Percentiles rank a stretch among this genome's conserved stretches.
These are phyloP conservation scores for Horisme vitalbata DNA, from an alignment of 2,888 invertebrate genomes.

Conservation along the genomic window DNA sequence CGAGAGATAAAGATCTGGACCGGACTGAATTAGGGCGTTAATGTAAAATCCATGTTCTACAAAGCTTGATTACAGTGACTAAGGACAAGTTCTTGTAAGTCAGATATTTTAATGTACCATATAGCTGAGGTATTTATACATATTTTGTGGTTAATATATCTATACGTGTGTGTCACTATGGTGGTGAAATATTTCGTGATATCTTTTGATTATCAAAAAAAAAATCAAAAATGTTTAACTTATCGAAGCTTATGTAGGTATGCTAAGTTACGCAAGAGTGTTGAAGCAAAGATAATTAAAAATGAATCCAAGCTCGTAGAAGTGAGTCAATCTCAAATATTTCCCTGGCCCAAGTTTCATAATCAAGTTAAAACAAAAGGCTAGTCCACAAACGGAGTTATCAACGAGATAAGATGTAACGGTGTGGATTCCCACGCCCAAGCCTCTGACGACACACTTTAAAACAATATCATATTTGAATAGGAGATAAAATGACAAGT, in stretches of 20 bases:
- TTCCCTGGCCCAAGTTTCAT: conserved; percentile 27
- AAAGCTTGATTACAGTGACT: conserved; percentile 13
- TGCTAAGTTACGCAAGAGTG: no score
- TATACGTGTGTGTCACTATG: no score
- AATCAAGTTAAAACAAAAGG: conserved; percentile 36
- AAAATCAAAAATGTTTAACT: no score
- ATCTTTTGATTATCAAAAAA: no score
- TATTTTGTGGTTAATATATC: no score
- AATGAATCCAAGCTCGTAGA: conserved; percentile 1
- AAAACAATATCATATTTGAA: conserved; percentile 35
- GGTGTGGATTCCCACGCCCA: conserved; percentile 31
- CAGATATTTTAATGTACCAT: conserved; percentile 2
- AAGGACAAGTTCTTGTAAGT: conserved; percentile 13
- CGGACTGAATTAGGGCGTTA: conserved; percentile 20
- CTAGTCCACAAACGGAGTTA: conserved; percentile 30
- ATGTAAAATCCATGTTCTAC: conserved; percentile 24
- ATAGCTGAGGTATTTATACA: background rate
- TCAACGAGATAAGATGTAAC: conserved; percentile 34
- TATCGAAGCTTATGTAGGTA: no score
- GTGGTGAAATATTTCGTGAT: no score
- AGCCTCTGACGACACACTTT: conserved; percentile 22
- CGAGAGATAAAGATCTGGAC: conserved; percentile 13
- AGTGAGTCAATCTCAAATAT: conserved; percentile 18
- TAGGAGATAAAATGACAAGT: conserved; percentile 32
- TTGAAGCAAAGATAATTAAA: background rate